Evolutionary conservation across 2,113 vertebrate species (phyloP).

Genomic region (Eurystomus gularis): DNA sequence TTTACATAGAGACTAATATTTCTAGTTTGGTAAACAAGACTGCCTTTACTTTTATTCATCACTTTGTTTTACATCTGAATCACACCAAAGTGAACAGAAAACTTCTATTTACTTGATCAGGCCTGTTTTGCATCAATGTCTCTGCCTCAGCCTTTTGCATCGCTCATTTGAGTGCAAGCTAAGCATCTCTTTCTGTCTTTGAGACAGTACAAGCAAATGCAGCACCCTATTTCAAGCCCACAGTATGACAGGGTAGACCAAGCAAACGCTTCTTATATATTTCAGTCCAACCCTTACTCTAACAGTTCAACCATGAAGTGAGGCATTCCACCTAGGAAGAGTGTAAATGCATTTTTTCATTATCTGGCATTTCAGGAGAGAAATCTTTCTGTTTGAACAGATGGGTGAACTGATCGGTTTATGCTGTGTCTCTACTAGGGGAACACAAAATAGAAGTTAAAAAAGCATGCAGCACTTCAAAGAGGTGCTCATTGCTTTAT

Average conservation of each 20-base stretch:
- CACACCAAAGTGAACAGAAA: background rate
- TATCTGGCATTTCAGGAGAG: slow-evolving; percentile 11
- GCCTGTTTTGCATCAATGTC: background rate
- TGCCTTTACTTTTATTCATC: background rate
- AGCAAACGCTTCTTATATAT: background rate
- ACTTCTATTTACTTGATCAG: background rate
- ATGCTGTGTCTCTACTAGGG: slow-evolving; percentile 3
- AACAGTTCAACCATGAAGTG: background rate
- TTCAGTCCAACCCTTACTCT: background rate
- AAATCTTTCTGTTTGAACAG: slow-evolving; percentile 39
- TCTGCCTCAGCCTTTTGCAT: background rate
- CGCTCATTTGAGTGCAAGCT: background rate
- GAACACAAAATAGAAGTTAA: slow-evolving; percentile 53
- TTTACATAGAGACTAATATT: background rate
- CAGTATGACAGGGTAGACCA: background rate
- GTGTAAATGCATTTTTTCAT: background rate
- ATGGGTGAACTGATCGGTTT: slow-evolving; percentile 51
- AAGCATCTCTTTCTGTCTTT: background rate
- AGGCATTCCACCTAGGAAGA: background rate
- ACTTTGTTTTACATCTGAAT: background rate
- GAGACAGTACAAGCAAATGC: background rate
- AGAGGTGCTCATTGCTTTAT: slow-evolving; percentile 48
- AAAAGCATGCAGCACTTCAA: slow-evolving; percentile 61
- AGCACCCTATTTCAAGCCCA: background rate
- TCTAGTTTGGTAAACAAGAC: background rate